These are phyloP conservation scores for Ormyrus rosae DNA, from an alignment of 2,888 invertebrate species.

Conservation along the genomic window DNA sequence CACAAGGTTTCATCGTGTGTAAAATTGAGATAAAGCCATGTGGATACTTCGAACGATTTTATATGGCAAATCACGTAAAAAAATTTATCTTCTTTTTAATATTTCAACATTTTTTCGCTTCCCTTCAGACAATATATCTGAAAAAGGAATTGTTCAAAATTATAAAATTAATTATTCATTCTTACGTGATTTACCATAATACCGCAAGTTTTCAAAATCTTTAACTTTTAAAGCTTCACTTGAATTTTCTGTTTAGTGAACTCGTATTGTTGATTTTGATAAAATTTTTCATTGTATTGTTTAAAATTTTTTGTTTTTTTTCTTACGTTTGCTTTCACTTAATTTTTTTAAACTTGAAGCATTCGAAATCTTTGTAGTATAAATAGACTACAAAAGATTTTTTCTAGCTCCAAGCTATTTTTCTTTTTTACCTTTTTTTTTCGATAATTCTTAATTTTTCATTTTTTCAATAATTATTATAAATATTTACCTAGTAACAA, in stretches of 20 bases:
- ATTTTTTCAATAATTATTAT: conserved; percentile 54
- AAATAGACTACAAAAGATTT: conserved; percentile 20
- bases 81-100: neutral
- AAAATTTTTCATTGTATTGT: neutral
- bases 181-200: no score
- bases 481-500: conserved; percentile 76
- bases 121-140: no score
- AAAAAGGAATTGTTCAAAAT: no score
- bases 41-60: no score
- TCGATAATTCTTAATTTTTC: conserved; percentile 33
- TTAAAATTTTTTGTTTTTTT: neutral
- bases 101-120: no score
- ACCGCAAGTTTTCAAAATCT: no score
- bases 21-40: no score
- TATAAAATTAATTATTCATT: no score
- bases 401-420: conserved; percentile 19
- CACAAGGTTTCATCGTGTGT: neutral
- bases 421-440: conserved; percentile 22
- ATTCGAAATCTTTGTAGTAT: neutral
- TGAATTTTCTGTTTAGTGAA: neutral
- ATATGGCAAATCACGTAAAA: neutral
- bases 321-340: conserved; percentile 10
- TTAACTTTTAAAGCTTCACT: neutral
- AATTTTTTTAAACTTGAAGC: conserved; percentile 10
- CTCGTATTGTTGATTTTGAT: conserved; percentile 5